Evolutionary conservation across 2,113 vertebrate species (phyloP).

Genomic region (Pholis gunnellus): DNA sequence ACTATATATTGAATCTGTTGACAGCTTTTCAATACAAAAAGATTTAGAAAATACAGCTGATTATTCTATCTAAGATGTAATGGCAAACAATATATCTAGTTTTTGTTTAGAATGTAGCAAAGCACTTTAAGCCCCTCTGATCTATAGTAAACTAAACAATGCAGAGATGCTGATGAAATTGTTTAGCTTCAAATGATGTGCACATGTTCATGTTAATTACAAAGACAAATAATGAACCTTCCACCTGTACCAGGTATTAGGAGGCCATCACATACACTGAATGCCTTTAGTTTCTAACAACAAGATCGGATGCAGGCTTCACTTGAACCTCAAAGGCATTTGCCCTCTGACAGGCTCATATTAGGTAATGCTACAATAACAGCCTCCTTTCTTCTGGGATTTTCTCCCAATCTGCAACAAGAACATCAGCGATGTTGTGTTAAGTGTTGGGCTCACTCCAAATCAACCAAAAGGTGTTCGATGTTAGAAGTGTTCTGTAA

Average conservation of each 20-base stretch:
- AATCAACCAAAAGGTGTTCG: no score
- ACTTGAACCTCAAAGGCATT: not conserved
- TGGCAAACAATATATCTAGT: not conserved
- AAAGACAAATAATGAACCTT: not conserved
- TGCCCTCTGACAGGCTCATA: no score
- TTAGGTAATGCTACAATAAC: not conserved
- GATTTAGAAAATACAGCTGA: not conserved
- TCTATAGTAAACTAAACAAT: not conserved
- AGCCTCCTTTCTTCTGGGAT: not conserved
- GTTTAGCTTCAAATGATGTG: not conserved
- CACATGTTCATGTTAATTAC: constrained; percentile 2
- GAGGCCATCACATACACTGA: not conserved
- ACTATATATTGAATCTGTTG: not conserved
- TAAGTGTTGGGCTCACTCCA: not conserved
- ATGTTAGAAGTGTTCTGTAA: not conserved
- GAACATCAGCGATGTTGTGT: not conserved
- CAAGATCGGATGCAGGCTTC: not conserved
- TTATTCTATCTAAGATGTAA: not conserved
- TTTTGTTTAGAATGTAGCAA: not conserved
- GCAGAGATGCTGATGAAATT: not conserved
- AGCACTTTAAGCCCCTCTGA: no score
- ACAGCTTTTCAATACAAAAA: not conserved
- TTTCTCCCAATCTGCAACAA: not conserved
- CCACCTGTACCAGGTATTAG: not conserved
- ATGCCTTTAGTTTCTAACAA: not conserved